Percentiles rank a stretch among this genome's conserved stretches.
Conservation (phyloP, 2,113 vertebrate genomes). For the Lepisosteus osseus region DNA sequence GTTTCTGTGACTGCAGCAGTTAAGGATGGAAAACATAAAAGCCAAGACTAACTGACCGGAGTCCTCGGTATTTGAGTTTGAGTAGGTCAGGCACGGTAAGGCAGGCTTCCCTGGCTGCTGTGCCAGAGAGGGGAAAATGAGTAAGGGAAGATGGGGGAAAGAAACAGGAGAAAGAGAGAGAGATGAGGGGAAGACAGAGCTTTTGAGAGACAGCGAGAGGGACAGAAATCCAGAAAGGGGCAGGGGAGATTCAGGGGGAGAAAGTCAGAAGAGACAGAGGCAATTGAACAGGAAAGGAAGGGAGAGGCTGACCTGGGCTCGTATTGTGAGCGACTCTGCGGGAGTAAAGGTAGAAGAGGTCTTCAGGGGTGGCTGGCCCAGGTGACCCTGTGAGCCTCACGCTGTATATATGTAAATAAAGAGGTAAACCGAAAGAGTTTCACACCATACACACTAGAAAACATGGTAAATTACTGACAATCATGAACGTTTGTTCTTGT, state of each 20-base stretch:
- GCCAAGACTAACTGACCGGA: no score
- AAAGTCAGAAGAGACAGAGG: not conserved
- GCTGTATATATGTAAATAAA: conserved; percentile 13
- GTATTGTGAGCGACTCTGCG: conserved; percentile 28
- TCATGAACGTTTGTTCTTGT: not conserved
- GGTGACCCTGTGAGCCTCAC: conserved; percentile 9
- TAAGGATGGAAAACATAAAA: no score
- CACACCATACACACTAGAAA: not conserved
- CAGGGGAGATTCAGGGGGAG: not conserved
- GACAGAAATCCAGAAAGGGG: no score
- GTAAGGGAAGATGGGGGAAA: not conserved
- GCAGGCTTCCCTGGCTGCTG: no score
- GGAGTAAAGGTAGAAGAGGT: conserved; percentile 18
- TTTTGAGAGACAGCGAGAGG: no score
- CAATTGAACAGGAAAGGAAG: not conserved
- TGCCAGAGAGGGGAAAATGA: not conserved
- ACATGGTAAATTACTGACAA: not conserved
- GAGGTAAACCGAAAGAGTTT: not conserved
- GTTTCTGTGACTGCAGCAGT: no score
- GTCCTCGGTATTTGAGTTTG: no score
- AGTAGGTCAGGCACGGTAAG: no score
- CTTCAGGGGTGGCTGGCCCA: conserved; percentile 13
- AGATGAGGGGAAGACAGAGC: not conserved
- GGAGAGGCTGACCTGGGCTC: conserved; percentile 21
- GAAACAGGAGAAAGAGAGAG: not conserved